phyloP scores from a whole-genome alignment of 2,888 invertebrate species.

The Magallana nippona region DNA sequence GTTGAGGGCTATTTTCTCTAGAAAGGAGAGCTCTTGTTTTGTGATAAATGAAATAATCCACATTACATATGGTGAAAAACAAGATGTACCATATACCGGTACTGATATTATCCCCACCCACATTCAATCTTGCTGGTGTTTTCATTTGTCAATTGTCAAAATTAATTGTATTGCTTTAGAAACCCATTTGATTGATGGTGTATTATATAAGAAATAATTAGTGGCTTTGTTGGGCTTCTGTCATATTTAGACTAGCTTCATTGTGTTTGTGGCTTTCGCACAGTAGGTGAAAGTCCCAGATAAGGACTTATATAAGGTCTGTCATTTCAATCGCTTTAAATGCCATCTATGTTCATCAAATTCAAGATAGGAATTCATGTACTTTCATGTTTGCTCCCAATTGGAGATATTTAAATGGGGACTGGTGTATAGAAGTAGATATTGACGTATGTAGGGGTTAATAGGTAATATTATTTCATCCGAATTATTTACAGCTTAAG shows the following conservation, averaged over 20 bases:
- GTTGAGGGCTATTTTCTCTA: no score
- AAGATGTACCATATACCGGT: not conserved
- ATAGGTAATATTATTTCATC: constrained; percentile 21
- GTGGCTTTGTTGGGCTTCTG: not conserved
- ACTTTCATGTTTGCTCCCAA: constrained; percentile 23
- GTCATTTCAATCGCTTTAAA: constrained; percentile 15
- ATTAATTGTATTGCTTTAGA: not conserved
- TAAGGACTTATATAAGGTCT: not conserved
- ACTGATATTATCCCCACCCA: not conserved
- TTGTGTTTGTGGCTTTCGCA: not conserved
- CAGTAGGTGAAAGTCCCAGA: constrained; percentile 3
- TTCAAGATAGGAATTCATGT: constrained; percentile 16
- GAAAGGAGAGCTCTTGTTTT: no score
- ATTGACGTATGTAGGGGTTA: constrained; percentile 25
- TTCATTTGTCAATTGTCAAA: not conserved
- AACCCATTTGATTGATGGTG: not conserved
- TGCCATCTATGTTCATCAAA: not conserved
- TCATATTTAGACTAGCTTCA: not conserved
- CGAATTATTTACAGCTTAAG: constrained; percentile 19
- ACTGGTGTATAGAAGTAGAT: not conserved
- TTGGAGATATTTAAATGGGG: constrained; percentile 14
- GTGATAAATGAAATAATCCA: no score
- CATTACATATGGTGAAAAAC: no score
- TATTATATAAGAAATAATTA: constrained; percentile 9
- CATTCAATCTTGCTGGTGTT: not conserved